Conservation (phyloP, 2,888 invertebrate genomes). For the Philhelius pedissequus region DNA sequence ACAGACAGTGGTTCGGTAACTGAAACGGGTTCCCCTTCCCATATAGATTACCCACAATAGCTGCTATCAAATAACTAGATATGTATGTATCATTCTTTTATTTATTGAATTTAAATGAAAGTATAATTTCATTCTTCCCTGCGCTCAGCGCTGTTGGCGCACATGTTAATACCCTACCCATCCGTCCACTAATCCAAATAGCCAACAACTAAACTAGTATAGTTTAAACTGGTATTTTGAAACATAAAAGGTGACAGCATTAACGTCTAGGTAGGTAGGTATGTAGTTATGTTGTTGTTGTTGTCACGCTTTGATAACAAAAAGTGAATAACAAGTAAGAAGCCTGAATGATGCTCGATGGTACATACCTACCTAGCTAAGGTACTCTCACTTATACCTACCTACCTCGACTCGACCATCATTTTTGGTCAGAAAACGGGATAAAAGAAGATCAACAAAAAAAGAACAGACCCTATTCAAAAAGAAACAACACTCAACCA, state of each 20-base stretch:
- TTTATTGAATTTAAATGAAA: slow-evolving; percentile 18
- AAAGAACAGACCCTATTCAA: not conserved
- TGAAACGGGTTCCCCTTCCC: not conserved
- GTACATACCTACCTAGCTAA: not conserved
- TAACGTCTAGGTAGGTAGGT: not conserved
- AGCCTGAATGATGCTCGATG: not conserved
- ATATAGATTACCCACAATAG: slow-evolving; percentile 6
- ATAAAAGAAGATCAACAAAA: slow-evolving; percentile 3
- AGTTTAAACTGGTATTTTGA: slow-evolving; percentile 1
- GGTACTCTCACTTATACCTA: not conserved
- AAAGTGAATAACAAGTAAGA: not conserved
- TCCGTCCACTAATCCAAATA: not conserved
- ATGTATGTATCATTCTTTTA: not conserved
- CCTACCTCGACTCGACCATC: not conserved
- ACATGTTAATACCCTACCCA: slow-evolving; percentile 15
- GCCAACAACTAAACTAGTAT: not conserved
- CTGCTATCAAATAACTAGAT: not conserved
- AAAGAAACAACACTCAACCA: not conserved
- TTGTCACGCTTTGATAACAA: slow-evolving; percentile 34
- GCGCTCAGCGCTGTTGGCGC: not conserved
- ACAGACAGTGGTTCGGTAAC: not conserved
- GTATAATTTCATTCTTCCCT: slow-evolving; percentile 9
- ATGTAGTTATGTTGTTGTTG: slow-evolving; percentile 30
- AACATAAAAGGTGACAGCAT: slow-evolving; percentile 12
- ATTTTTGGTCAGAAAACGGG: slow-evolving; percentile 4